Conservation (phyloP, 2,888 invertebrate genomes). For the Aleiodes alternator region DNA sequence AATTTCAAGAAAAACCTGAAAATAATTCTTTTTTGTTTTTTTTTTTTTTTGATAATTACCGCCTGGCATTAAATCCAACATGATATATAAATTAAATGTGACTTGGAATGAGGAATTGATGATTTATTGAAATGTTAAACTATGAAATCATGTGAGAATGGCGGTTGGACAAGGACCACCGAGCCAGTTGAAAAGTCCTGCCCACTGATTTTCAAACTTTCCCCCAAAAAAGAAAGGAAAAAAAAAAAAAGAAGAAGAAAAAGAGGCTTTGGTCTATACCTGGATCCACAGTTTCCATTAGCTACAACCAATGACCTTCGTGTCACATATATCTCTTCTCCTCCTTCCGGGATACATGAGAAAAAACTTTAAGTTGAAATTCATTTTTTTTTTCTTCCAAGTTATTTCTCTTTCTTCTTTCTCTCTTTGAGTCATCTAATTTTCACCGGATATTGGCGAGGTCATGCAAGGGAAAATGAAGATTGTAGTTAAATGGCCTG, state of each 20-base stretch:
- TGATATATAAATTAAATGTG: too few species aligned
- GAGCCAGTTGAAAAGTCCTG: constrained; percentile 36
- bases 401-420: neutral
- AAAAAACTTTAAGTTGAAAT: constrained; percentile 11
- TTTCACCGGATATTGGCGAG: constrained; percentile 11
- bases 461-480: neutral
- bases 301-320: constrained; percentile 28
- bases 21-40: too few species aligned
- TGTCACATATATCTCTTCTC: constrained; percentile 22
- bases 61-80: too few species aligned
- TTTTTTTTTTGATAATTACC: too few species aligned
- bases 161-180: constrained; percentile 42
- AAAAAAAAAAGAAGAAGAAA: neutral
- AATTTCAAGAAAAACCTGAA: too few species aligned
- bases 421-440: neutral
- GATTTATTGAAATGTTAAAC: constrained; percentile 36
- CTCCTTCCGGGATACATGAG: neutral
- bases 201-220: constrained; percentile 39
- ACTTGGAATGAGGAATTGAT: constrained; percentile 7
- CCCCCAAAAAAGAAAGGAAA: constrained; percentile 26
- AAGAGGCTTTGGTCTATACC: neutral
- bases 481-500: neutral
- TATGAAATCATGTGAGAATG: constrained; percentile 16
- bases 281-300: constrained; percentile 25
- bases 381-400: neutral